Percentiles rank a stretch among this genome's conserved stretches.
These are phyloP conservation scores for Montipora capricornis DNA, from an alignment of 64 coral and sea anemone species.

Conservation along the genomic window DNA sequence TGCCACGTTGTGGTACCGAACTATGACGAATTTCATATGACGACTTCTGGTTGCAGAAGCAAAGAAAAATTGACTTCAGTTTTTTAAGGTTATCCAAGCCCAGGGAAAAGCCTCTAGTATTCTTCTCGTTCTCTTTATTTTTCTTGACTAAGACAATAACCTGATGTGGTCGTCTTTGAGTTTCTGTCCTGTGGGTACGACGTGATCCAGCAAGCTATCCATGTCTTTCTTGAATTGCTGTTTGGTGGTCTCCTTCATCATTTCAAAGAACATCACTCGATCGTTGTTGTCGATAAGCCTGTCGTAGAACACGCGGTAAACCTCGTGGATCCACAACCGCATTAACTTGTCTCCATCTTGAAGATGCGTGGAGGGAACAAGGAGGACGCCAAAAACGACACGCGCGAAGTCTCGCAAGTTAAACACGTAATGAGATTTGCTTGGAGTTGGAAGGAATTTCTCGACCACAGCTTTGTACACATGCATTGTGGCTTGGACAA, in stretches of 20 bases:
- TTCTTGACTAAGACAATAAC: constrained; percentile 1
- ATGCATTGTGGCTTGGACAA: constrained; percentile 91
- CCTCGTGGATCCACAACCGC: constrained; percentile 95
- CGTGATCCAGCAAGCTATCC: constrained; percentile 87
- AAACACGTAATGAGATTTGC: constrained; percentile 98
- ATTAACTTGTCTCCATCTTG: constrained; percentile 95
- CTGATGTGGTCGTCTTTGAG: constrained; percentile 97
- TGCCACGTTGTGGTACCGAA: too few relatives aligned
- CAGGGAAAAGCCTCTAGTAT: too few relatives aligned
- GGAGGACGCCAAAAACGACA: constrained; percentile 91
- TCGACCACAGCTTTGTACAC: constrained; percentile 96
- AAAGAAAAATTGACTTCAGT: too few relatives aligned
- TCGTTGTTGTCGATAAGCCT: constrained; percentile 91
- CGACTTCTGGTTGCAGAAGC: too few relatives aligned
- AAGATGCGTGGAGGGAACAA: constrained; percentile 91
- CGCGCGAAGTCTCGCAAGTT: constrained; percentile 99
- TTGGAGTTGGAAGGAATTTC: constrained; percentile 95
- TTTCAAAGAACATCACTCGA: constrained; percentile 93
- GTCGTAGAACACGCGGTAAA: constrained; percentile 97
- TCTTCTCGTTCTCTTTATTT: too few relatives aligned
- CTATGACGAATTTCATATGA: too few relatives aligned
- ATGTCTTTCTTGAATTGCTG: constrained; percentile 94
- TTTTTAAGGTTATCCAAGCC: too few relatives aligned
- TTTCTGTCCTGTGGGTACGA: constrained; percentile 88
- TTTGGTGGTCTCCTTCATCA: constrained; percentile 97